Conservation (phyloP, 2,888 invertebrate genomes). For the Perdita meconis region DNA sequence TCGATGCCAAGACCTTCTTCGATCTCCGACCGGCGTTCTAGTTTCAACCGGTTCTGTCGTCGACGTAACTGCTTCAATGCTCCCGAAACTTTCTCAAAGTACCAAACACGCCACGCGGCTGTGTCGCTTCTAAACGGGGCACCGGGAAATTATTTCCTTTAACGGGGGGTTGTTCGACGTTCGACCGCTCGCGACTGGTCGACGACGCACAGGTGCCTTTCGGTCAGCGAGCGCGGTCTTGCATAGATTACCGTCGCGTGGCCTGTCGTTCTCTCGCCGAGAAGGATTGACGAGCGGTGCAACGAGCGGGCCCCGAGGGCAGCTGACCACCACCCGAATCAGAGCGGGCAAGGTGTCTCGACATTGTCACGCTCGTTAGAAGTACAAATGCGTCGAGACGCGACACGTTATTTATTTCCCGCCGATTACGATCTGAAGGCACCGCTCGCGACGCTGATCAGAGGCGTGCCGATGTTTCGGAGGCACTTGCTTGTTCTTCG, state of each 20-base stretch:
- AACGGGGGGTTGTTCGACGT: slow-evolving; percentile 6
- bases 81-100: slow-evolving; percentile 45
- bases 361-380: slow-evolving; percentile 60
- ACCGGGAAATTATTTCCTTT: slow-evolving; percentile 25
- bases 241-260: slow-evolving; percentile 70
- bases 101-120: slow-evolving; percentile 2
- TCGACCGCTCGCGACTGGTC: slow-evolving; percentile 4
- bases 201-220: slow-evolving; percentile 65
- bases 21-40: slow-evolving; percentile 21
- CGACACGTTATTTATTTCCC: slow-evolving; percentile 47
- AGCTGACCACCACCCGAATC: slow-evolving; percentile 68
- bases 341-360: slow-evolving; percentile 58
- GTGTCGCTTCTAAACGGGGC: slow-evolving; percentile 20
- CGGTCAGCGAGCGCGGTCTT: slow-evolving; percentile 27
- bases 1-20: slow-evolving; percentile 21
- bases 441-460: slow-evolving; percentile 23
- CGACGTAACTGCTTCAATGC: slow-evolving; percentile 17
- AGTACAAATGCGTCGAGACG: slow-evolving; percentile 44
- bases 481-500: slow-evolving; percentile 17
- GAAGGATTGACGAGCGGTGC: slow-evolving; percentile 57
- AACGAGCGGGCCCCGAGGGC: slow-evolving; percentile 58
- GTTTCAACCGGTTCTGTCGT: slow-evolving; percentile 39
- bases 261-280: slow-evolving; percentile 40
- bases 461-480: slow-evolving; percentile 25
- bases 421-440: slow-evolving; percentile 47